Evolutionary conservation across 1,140 invertebrate species (phyloP).

Genomic region (Leptonema lineaticorne): DNA sequence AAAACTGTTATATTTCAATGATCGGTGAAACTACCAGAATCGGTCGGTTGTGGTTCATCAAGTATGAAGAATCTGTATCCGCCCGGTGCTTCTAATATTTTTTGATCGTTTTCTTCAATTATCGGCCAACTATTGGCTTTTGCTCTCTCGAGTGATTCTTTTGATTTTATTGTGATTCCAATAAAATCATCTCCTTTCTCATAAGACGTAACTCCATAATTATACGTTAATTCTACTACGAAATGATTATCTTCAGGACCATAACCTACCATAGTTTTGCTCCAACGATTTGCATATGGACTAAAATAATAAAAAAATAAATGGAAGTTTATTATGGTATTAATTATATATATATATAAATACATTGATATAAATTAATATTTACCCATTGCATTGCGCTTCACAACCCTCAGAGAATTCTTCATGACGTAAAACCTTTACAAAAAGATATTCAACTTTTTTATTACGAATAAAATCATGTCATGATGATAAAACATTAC

Average conservation of each 20-base stretch:
- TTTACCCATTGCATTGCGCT: conserved; percentile 94
- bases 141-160: conserved; percentile 73
- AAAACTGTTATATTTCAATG: neutral
- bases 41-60: conserved; percentile 65
- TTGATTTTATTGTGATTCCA: conserved; percentile 83
- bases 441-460: conserved; percentile 34
- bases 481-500: too few relatives aligned
- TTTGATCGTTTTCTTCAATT: conserved; percentile 60
- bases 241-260: conserved; percentile 94
- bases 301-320: conserved; percentile 57
- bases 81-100: conserved; percentile 78
- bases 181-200: conserved; percentile 85
- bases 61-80: conserved; percentile 87
- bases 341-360: conserved; percentile 24
- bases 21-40: conserved; percentile 66
- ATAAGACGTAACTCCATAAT: conserved; percentile 90
- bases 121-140: conserved; percentile 66
- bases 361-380: neutral
- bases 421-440: conserved; percentile 89
- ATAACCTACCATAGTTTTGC: conserved; percentile 99
- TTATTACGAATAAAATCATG: too few relatives aligned
- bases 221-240: conserved; percentile 96
- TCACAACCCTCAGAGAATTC: conserved; percentile 96
- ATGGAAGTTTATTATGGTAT: neutral
- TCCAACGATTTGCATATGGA: conserved; percentile 96